Conservation (phyloP, 2,113 vertebrate species). For the Oenanthe oenanthe region DNA sequence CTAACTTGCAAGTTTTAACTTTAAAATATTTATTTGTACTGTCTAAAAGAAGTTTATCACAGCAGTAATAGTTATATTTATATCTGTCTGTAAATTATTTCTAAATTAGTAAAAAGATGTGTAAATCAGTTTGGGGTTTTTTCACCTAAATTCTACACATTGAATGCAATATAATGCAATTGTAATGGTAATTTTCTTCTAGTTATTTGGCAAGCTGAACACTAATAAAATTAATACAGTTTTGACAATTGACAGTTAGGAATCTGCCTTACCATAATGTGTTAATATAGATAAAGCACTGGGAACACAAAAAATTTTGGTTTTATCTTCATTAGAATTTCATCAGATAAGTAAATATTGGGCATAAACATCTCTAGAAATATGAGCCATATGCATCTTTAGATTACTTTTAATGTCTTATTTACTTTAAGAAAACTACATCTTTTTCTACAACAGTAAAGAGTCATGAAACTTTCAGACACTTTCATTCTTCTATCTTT, state of each 20-base stretch:
- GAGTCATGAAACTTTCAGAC: neutral
- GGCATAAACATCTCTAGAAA: neutral
- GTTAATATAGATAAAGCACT: neutral
- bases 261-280: neutral
- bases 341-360: neutral
- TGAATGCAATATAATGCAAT: neutral
- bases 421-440: neutral
- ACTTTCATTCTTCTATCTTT: neutral
- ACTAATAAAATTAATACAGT: neutral
- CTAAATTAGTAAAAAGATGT: neutral
- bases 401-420: neutral
- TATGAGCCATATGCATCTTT: neutral
- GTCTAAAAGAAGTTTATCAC: neutral
- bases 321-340: neutral
- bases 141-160: neutral
- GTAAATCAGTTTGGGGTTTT: accelerated
- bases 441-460: neutral
- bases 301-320: neutral
- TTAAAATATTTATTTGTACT: neutral
- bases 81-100: neutral
- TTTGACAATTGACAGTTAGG: neutral
- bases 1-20: neutral
- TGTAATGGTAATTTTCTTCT: neutral
- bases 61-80: neutral
- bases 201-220: neutral